Evolutionary conservation across 1,140 invertebrate species (phyloP).

Genomic region (Ceratitis capitata): DNA sequence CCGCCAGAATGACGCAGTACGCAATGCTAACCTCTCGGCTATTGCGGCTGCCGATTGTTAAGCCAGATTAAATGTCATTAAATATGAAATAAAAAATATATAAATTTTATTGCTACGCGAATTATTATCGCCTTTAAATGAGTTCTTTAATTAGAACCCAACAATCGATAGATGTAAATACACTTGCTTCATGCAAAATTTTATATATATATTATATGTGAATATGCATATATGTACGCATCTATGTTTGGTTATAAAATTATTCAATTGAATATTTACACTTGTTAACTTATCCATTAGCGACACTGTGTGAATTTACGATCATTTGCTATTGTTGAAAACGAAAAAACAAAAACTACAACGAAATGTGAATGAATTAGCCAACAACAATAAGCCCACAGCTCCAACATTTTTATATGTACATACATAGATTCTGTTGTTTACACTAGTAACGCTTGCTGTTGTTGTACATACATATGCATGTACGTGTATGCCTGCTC

Average conservation of each 20-base stretch:
- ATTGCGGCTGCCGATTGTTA: too few species aligned
- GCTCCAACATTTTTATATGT: not conserved
- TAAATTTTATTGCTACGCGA: not conserved
- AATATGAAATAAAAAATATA: not conserved
- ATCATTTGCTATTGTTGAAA: constrained; percentile 13
- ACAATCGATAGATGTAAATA: not conserved
- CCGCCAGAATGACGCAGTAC: too few species aligned
- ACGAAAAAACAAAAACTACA: too few species aligned
- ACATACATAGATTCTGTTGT: not conserved
- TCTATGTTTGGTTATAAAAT: not conserved
- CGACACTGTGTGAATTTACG: constrained; percentile 12
- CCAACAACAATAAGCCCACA: not conserved
- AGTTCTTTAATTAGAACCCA: not conserved
- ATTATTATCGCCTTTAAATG: too few species aligned
- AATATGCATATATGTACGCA: too few species aligned
- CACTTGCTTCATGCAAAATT: not conserved
- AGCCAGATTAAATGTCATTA: too few species aligned
- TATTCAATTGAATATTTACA: not conserved
- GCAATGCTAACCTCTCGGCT: too few species aligned
- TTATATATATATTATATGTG: not conserved
- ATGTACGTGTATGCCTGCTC: too few species aligned
- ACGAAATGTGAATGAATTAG: not conserved
- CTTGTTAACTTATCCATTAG: constrained; percentile 26
- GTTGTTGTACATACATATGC: too few species aligned
- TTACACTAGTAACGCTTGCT: not conserved